Conservation (phyloP, 1,140 invertebrate genomes). For the Drosophila seguyi region DNA sequence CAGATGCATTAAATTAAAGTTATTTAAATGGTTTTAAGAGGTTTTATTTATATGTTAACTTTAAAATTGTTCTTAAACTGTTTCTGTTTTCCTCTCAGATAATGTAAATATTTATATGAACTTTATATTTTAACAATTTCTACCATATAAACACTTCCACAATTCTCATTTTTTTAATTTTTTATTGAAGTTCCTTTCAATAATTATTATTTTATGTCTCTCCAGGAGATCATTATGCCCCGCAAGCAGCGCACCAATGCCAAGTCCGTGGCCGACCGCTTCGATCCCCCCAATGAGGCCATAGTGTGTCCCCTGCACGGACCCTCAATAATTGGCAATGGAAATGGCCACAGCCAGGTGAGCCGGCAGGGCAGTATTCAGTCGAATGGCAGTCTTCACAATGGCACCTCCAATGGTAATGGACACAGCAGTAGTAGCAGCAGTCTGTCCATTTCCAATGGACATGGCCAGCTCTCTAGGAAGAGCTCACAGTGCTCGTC, state of each 20-base stretch:
- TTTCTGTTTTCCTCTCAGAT: too few relatives aligned
- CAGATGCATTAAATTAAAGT: too few relatives aligned
- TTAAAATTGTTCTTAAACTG: not conserved
- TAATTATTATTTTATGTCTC: not conserved
- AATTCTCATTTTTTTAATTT: too few relatives aligned
- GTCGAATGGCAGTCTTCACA: conserved; percentile 66
- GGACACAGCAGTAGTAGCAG: conserved; percentile 45
- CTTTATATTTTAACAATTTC: not conserved
- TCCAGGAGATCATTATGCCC: conserved; percentile 89
- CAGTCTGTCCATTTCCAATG: conserved; percentile 54
- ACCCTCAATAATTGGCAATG: conserved; percentile 37
- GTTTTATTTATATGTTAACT: not conserved
- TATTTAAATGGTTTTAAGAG: too few relatives aligned
- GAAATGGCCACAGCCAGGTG: conserved; percentile 68
- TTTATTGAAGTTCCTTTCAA: not conserved
- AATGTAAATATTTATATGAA: not conserved
- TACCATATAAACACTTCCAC: not conserved
- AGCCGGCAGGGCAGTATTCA: conserved; percentile 69
- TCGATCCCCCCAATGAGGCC: conserved; percentile 77
- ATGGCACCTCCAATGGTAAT: conserved; percentile 47
- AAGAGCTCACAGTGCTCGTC: conserved; percentile 78
- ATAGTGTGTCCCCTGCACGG: conserved; percentile 78
- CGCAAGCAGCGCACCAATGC: conserved; percentile 91
- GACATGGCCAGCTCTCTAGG: conserved; percentile 60
- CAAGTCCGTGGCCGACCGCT: conserved; percentile 88